These are phyloP conservation scores for Lamprotornis superbus DNA, from an alignment of 2,113 vertebrate genomes.

Conservation along the genomic window DNA sequence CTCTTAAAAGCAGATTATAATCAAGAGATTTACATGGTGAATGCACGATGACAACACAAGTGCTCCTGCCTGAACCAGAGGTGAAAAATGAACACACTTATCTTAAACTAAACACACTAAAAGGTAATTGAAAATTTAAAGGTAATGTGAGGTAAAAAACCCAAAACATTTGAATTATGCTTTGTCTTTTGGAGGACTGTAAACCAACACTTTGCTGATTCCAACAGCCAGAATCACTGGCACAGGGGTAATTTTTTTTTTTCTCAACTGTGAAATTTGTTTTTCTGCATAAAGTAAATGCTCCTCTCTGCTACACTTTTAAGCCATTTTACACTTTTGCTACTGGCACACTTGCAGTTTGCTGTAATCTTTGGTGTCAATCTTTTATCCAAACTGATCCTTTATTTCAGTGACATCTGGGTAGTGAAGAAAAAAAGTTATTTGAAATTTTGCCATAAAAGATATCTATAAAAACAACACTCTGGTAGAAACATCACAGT, in stretches of 20 bases:
- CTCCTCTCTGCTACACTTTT: neutral
- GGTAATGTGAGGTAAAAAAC: accelerated
- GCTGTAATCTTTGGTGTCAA: neutral
- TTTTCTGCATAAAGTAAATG: neutral
- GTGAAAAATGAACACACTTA: neutral
- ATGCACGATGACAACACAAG: neutral
- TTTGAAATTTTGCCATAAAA: neutral
- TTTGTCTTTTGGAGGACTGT: neutral
- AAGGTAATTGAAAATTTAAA: neutral
- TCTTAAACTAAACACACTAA: neutral
- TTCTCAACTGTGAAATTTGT: neutral
- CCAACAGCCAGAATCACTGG: neutral
- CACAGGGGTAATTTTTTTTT: accelerated
- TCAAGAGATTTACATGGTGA: neutral
- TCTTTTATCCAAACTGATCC: neutral
- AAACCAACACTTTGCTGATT: neutral
- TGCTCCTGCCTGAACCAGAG: neutral
- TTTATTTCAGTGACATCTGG: neutral
- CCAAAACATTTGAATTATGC: neutral
- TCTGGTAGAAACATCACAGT: neutral
- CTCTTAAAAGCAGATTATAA: neutral
- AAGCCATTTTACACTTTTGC: neutral
- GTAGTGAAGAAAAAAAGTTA: neutral
- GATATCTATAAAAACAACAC: neutral
- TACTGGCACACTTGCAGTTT: neutral